Base-by-base conservation (phyloP, 2,888 invertebrate species). In the Eilema sororculum region DNA sequence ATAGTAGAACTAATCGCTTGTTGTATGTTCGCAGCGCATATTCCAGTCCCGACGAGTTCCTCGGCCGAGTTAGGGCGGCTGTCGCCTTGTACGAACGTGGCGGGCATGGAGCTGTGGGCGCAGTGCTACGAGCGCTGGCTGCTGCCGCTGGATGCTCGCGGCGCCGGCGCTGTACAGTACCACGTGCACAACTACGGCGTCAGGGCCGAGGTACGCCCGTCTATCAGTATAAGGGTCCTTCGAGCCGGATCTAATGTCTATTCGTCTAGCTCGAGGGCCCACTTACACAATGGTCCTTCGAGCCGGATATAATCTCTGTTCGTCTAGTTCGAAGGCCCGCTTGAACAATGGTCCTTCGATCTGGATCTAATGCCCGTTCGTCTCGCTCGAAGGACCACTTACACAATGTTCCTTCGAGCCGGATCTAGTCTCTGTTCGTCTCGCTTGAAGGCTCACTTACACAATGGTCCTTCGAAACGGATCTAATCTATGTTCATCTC, bases 81-180 rank as follows among this genome's bases (percentile, higher is more conserved):
- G 66, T 76, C 92, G 77, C 97, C 97, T 3, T 87, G 95, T 82
- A 90, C 89, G 74, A 93, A 93, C 0, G 93, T 97, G 96, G 76
- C 93, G 91, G 95, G 95, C 69, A 89, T 97, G 80, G 97, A 97
- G 75, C 90, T 99, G 60, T 99, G 99, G 99, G 95, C 97, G 71
- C 98, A 98, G 90, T 98, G 98, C 93, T 99, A 98, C 93, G 97
- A 98, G 88, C 97, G 99, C 37, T 99, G 98, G 98, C 96, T 98
- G 86, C 97, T 97, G 25, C 97, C 98, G 25, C 96, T 98, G 9
- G 98, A 98, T 91, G 97, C 98, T 74, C 95, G 96, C 24, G 96
- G 96, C 77, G 97, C 98, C 20, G 98, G 98, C 0, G 90, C 89
- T 77, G 96, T 96, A 78, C 97, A 97, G 82, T 83, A 79, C 76